These are phyloP conservation scores for Drosophila simulans DNA, from an alignment of 1,140 invertebrate genomes.

Conservation along the genomic window DNA sequence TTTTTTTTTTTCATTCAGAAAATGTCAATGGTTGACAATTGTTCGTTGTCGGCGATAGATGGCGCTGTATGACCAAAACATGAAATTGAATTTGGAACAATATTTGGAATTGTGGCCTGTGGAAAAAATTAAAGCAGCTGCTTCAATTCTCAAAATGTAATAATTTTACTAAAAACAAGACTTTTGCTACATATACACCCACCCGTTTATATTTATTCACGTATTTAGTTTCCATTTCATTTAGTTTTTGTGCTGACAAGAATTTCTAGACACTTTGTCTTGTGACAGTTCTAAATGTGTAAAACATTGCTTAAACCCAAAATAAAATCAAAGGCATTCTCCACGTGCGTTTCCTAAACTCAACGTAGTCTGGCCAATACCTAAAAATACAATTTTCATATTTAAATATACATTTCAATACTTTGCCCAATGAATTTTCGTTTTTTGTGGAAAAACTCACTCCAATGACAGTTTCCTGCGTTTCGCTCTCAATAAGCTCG, in stretches of 20 bases:
- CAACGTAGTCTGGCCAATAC: slow-evolving; percentile 26
- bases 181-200: background rate
- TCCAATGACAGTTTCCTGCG: slow-evolving; percentile 40
- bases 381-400: slow-evolving; percentile 45
- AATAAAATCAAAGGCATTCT: slow-evolving; percentile 45
- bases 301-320: slow-evolving; percentile 35
- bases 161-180: slow-evolving; percentile 24
- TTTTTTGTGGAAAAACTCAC: slow-evolving; percentile 12
- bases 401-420: slow-evolving; percentile 31
- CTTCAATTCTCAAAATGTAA: slow-evolving; percentile 8
- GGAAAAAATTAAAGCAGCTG: slow-evolving; percentile 19
- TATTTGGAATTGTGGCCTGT: slow-evolving; percentile 7
- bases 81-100: slow-evolving; percentile 3
- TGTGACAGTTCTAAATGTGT: slow-evolving; percentile 78
- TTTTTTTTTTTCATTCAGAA: slow-evolving; percentile 37
- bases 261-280: slow-evolving; percentile 57
- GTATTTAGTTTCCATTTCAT: slow-evolving; percentile 39
- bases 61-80: slow-evolving; percentile 4
- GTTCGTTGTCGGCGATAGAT: slow-evolving; percentile 1
- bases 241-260: slow-evolving; percentile 16
- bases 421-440: background rate
- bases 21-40: slow-evolving; percentile 31
- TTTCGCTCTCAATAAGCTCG: slow-evolving; percentile 50
- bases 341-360: slow-evolving; percentile 24
- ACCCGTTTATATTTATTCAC: slow-evolving; percentile 1